Evolutionary conservation across 2,797 vertebrate species (phyloP).

Genomic region (Lepilemur ruficaudatus): DNA sequence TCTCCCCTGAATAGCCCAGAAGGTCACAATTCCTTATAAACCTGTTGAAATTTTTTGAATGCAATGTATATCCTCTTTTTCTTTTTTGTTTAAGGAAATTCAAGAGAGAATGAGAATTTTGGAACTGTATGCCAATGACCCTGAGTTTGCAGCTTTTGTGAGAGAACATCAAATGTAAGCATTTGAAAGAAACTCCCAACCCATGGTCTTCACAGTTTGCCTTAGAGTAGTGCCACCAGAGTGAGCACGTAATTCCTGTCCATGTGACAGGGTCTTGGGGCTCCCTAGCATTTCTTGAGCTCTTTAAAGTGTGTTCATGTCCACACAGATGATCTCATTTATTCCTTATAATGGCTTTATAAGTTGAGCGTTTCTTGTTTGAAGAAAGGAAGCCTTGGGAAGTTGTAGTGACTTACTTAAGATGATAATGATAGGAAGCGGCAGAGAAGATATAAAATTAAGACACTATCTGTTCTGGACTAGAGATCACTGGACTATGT

Average conservation of each 20-base stretch:
- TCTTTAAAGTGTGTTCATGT: background rate
- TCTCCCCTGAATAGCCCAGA: background rate
- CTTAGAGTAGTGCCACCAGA: background rate
- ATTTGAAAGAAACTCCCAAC: background rate
- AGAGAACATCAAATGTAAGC: conserved; percentile 95
- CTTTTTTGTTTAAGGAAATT: conserved; percentile 90
- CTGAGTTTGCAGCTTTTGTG: conserved; percentile 95
- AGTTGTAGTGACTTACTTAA: background rate
- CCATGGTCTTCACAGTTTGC: background rate
- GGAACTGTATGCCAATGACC: conserved; percentile 95
- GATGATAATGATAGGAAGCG: background rate
- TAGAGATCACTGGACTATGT: background rate
- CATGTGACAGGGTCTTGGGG: background rate
- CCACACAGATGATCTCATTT: background rate
- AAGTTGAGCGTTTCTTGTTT: background rate
- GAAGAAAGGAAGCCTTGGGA: background rate
- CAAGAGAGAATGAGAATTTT: conserved; percentile 97
- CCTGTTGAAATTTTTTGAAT: conserved; percentile 17
- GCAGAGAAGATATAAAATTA: conserved; percentile 26
- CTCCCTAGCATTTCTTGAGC: background rate
- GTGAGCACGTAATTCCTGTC: background rate
- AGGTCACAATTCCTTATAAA: background rate
- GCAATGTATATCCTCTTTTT: background rate
- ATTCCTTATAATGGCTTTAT: background rate
- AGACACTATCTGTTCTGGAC: background rate